A percentile compares a stretch with the other conserved stretches of the same genome.
phyloP scores from a whole-genome alignment of 1,140 invertebrate species.

The Tigriopus japonicus region DNA sequence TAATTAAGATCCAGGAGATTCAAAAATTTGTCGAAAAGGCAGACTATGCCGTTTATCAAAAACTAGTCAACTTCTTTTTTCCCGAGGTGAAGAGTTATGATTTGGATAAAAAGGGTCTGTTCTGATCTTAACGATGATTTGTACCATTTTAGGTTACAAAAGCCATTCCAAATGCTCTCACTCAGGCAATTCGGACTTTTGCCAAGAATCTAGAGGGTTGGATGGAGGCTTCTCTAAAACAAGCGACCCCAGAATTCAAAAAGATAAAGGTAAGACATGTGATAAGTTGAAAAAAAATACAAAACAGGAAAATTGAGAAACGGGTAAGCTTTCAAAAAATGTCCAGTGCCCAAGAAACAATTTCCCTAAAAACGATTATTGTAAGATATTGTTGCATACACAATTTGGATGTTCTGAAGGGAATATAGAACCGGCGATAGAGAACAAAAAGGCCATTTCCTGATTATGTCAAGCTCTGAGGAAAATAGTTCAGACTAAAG shows the following conservation, averaged over 20 bases:
- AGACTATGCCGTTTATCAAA: conserved; percentile 88
- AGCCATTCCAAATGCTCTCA: conserved; percentile 45
- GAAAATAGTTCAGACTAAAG: no score
- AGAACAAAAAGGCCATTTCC: no score
- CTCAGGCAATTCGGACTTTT: conserved; percentile 82
- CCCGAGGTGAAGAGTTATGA: not conserved
- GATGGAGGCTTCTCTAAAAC: conserved; percentile 1
- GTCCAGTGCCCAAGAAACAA: no score
- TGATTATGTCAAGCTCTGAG: no score
- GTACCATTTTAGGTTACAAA: not conserved
- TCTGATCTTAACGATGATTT: no score
- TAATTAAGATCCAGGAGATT: conserved; percentile 27
- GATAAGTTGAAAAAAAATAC: no score
- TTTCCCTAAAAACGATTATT: no score
- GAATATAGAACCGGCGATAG: no score
- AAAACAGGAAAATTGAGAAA: no score
- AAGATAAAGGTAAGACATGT: not conserved
- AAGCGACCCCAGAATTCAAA: not conserved
- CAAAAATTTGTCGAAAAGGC: conserved; percentile 52
- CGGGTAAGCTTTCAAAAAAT: no score
- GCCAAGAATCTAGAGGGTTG: conserved; percentile 37
- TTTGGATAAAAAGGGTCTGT: conserved; percentile 5
- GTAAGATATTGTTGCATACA: no score
- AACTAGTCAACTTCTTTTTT: conserved; percentile 22
- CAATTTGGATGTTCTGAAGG: no score